phyloP scores from a whole-genome alignment of 2,797 vertebrate species.

The Scarus forsteni region DNA sequence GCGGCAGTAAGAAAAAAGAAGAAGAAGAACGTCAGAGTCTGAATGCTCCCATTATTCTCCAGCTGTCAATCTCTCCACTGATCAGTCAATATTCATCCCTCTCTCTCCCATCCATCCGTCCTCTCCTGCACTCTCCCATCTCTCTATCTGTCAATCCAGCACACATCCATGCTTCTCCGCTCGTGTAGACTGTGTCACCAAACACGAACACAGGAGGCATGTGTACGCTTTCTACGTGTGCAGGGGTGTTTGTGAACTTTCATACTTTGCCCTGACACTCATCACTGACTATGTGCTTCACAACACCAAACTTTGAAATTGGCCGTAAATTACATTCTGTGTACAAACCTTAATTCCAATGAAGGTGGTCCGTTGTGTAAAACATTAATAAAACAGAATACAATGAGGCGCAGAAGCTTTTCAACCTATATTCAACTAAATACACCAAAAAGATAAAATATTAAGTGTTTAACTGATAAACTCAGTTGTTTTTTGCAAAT shows the following conservation, averaged over 20 bases:
- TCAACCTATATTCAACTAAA: too few species aligned
- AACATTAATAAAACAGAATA: too few species aligned
- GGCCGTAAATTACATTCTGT: too few species aligned
- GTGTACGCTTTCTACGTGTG: slow-evolving; percentile 16
- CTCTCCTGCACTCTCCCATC: slow-evolving; percentile 80
- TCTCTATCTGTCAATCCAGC: slow-evolving; percentile 78
- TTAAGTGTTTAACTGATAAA: too few species aligned
- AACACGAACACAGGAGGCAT: slow-evolving; percentile 43
- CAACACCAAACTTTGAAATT: too few species aligned
- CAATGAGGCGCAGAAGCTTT: too few species aligned
- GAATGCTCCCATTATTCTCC: slow-evolving; percentile 76
- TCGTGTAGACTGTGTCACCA: slow-evolving; percentile 69
- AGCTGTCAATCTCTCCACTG: slow-evolving; percentile 79
- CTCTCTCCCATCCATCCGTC: slow-evolving; percentile 74
- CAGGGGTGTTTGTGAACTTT: slow-evolving; percentile 39
- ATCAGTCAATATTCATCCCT: slow-evolving; percentile 83
- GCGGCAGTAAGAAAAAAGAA: slow-evolving; percentile 35
- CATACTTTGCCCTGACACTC: slow-evolving; percentile 42
- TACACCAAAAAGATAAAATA: too few species aligned
- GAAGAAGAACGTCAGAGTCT: slow-evolving; percentile 45
- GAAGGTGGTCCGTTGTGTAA: too few species aligned
- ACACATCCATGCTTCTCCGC: slow-evolving; percentile 64
- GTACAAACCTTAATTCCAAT: too few species aligned
- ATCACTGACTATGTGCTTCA: slow-evolving; percentile 13
- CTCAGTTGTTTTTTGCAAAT: too few species aligned